Conservation (phyloP, 2,797 vertebrate species). For the Oreortyx pictus region DNA sequence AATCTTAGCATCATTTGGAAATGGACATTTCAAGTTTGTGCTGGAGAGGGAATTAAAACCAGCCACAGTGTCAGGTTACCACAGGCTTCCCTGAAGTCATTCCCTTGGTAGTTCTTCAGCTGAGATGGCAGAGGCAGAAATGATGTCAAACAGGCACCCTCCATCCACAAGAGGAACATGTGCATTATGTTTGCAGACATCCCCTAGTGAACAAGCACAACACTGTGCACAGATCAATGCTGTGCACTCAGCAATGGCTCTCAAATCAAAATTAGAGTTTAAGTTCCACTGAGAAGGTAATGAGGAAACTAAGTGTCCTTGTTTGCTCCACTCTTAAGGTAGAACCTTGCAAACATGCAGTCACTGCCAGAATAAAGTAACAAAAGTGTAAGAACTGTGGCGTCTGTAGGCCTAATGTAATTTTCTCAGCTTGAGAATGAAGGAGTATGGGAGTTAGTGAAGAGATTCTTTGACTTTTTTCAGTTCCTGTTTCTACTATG, state of each 20-base stretch:
- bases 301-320: not conserved
- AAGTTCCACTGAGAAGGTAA: not conserved
- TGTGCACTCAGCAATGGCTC: not conserved
- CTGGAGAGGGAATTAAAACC: not conserved
- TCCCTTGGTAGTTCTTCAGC: not conserved
- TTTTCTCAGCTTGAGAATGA: not conserved
- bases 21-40: not conserved
- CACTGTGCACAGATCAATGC: not conserved
- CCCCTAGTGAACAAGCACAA: not conserved
- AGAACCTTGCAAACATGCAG: not conserved
- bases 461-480: not conserved
- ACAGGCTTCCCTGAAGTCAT: not conserved
- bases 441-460: not conserved
- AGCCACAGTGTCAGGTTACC: not conserved
- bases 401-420: not conserved
- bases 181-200: not conserved
- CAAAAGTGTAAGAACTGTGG: not conserved
- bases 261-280: not conserved
- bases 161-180: accelerated
- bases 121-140: not conserved
- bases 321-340: not conserved
- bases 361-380: not conserved
- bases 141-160: not conserved
- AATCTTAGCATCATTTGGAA: not conserved
- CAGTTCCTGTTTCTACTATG: not conserved